phyloP scores from a whole-genome alignment of 2,888 invertebrate species.

The Andrena minutula region DNA sequence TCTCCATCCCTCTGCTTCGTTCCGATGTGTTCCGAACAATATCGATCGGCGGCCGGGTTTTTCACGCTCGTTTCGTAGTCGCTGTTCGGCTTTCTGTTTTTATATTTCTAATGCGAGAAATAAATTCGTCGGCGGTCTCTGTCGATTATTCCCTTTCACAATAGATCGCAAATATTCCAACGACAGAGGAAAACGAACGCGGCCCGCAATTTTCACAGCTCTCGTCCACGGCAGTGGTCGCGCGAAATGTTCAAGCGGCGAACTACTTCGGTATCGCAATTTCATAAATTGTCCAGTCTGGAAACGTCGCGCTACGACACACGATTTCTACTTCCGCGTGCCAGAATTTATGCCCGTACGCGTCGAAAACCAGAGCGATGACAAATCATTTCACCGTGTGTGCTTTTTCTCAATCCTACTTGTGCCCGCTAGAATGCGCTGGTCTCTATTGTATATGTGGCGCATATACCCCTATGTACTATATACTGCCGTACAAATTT shows the following conservation, averaged over 20 bases:
- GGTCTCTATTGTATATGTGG: background rate
- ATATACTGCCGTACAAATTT: too few species aligned
- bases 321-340: constrained; percentile 38
- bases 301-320: constrained; percentile 32
- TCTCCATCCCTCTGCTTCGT: too few species aligned
- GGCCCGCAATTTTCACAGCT: constrained; percentile 25
- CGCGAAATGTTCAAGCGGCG: constrained; percentile 27
- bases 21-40: too few species aligned
- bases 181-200: background rate
- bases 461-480: too few species aligned
- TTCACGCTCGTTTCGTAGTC: background rate
- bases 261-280: constrained; percentile 51
- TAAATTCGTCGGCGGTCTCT: constrained; percentile 5
- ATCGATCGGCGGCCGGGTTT: background rate
- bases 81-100: too few species aligned
- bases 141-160: constrained; percentile 25
- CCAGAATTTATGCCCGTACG: constrained; percentile 34
- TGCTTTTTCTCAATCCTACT: constrained; percentile 27
- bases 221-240: background rate
- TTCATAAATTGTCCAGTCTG: constrained; percentile 52
- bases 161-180: constrained; percentile 32
- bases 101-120: background rate
- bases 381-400: constrained; percentile 44
- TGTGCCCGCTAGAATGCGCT: background rate
- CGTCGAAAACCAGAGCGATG: constrained; percentile 42